phyloP scores from a whole-genome alignment of 1,140 invertebrate genomes.

The Drosophila pallidifrons region DNA sequence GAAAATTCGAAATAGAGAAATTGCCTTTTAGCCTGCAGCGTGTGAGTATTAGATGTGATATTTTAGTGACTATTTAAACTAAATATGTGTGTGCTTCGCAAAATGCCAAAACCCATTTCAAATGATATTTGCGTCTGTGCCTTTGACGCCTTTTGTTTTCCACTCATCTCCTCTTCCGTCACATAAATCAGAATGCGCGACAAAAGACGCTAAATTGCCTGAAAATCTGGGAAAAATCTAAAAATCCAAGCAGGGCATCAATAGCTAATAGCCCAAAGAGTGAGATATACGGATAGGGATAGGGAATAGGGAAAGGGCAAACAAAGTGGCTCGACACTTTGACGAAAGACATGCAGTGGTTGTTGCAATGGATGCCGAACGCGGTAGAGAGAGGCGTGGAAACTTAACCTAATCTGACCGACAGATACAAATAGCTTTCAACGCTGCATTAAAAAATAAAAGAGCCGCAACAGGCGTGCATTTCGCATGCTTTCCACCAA shows the following conservation, averaged over 20 bases:
- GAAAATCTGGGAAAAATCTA: conserved; percentile 22
- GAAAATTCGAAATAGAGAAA: conserved; percentile 35
- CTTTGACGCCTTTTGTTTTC: neutral
- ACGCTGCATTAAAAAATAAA: conserved; percentile 75
- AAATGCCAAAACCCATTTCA: conserved; percentile 60
- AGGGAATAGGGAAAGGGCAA: conserved; percentile 33
- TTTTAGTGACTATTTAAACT: conserved; percentile 67
- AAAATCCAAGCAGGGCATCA: conserved; percentile 41
- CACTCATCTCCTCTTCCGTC: neutral
- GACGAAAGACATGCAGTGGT: conserved; percentile 78
- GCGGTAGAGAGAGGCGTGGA: conserved; percentile 18
- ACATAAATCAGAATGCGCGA: conserved; percentile 74
- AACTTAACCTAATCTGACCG: conserved; percentile 81
- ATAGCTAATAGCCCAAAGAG: conserved; percentile 43
- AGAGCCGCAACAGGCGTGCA: conserved; percentile 70
- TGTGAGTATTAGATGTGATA: conserved; percentile 15
- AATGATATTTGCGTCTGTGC: neutral
- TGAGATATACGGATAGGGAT: neutral
- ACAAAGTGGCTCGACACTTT: conserved; percentile 80
- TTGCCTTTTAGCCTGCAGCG: conserved; percentile 13
- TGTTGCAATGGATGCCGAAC: conserved; percentile 39
- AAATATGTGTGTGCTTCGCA: conserved; percentile 56
- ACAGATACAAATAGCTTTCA: conserved; percentile 83
- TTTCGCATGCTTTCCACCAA: conserved; percentile 76
- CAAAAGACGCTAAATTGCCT: conserved; percentile 65